phyloP scores from a whole-genome alignment of 2,113 vertebrate genomes.

The Excalfactoria chinensis region DNA sequence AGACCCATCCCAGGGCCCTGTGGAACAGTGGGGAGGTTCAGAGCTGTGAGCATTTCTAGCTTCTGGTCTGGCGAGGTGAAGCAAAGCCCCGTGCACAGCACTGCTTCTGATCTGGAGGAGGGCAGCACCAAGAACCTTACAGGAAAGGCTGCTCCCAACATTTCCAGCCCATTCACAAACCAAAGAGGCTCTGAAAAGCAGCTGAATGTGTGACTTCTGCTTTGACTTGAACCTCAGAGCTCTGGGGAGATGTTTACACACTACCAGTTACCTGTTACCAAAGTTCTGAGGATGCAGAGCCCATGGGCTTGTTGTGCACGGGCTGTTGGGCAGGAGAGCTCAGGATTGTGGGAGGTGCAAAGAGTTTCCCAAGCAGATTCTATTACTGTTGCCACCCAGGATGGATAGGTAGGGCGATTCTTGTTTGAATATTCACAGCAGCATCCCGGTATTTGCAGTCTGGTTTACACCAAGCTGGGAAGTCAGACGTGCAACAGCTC shows the following conservation, averaged over 20 bases:
- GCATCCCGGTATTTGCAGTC: neutral
- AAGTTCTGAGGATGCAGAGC: neutral
- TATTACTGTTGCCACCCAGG: neutral
- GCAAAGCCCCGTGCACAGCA: neutral
- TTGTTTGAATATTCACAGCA: neutral
- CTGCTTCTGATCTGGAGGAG: conserved; percentile 40
- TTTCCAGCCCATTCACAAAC: conserved; percentile 56
- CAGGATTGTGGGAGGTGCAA: neutral
- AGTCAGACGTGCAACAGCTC: neutral
- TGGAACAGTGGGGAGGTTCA: neutral
- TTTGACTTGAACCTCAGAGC: conserved; percentile 48
- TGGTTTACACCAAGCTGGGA: neutral
- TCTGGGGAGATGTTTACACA: conserved; percentile 58
- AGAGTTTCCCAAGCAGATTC: neutral
- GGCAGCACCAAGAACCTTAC: neutral
- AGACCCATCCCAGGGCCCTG: neutral
- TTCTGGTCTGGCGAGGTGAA: neutral
- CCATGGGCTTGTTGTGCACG: neutral
- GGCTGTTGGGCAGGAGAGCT: neutral
- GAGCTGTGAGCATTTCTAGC: neutral
- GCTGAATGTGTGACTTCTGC: conserved; percentile 32
- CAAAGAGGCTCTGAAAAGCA: conserved; percentile 70
- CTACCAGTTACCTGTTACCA: conserved; percentile 20
- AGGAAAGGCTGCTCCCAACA: neutral
- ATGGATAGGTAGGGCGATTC: neutral